Evolutionary conservation across 2,113 vertebrate species (phyloP).

Genomic region (Odobenus rosmarus): DNA sequence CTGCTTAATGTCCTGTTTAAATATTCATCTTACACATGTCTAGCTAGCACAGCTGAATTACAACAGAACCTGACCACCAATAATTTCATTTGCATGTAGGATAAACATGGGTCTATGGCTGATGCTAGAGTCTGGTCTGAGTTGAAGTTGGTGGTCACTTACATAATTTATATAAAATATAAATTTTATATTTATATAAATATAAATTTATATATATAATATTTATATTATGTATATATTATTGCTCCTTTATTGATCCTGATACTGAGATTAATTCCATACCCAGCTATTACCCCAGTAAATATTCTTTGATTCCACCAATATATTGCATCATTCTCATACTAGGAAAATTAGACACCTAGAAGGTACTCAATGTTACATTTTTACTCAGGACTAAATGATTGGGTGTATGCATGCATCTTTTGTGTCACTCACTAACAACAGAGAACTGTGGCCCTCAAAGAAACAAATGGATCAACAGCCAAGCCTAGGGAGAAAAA

Average conservation of each 20-base stretch:
- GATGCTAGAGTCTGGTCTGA: background rate
- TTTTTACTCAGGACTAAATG: background rate
- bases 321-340: background rate
- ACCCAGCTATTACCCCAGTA: background rate
- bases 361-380: background rate
- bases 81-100: conserved; percentile 47
- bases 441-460: background rate
- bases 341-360: background rate
- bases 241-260: background rate
- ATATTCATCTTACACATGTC: conserved; percentile 66
- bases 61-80: background rate
- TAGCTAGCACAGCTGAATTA: conserved; percentile 36
- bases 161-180: background rate
- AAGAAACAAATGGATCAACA: background rate
- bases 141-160: background rate
- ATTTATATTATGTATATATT: too few species aligned
- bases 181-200: too few species aligned
- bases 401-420: background rate
- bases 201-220: too few species aligned
- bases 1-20: conserved; percentile 46
- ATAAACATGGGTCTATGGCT: background rate
- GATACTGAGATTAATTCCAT: background rate
- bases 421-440: background rate
- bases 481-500: background rate
- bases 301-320: background rate